Percentiles rank a stretch among this genome's conserved stretches.
Conservation (phyloP, 2,888 invertebrate species). For the Diaphora mendica region DNA sequence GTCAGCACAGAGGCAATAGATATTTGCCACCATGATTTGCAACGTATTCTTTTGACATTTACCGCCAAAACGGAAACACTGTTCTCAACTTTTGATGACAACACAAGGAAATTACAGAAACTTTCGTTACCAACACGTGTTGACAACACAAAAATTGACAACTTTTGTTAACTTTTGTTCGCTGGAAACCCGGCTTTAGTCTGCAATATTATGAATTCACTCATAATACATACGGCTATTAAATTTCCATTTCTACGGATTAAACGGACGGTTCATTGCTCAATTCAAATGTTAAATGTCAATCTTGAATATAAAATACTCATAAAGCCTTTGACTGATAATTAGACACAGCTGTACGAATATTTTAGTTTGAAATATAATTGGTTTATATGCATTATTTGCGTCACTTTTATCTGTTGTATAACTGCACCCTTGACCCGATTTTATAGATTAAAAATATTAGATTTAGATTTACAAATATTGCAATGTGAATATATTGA, state of each 20-base stretch:
- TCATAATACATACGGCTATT: constrained; percentile 28
- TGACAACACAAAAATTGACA: no score
- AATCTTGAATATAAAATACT: constrained; percentile 54
- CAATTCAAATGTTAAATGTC: constrained; percentile 59
- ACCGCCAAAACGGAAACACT: no score
- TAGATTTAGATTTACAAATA: background rate
- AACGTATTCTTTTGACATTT: no score
- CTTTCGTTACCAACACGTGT: no score
- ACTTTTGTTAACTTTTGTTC: no score
- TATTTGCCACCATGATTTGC: no score
- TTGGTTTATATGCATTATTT: constrained; percentile 27
- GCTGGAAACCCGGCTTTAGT: no score
- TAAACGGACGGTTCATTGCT: constrained; percentile 42
- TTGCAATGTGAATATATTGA: background rate
- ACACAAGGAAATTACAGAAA: no score
- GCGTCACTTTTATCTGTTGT: constrained; percentile 1
- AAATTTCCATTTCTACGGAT: constrained; percentile 34
- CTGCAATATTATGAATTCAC: background rate
- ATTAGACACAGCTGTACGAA: constrained; percentile 50
- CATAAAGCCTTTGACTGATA: constrained; percentile 51
- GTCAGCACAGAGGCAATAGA: no score
- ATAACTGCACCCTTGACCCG: background rate
- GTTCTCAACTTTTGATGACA: no score
- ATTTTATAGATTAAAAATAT: background rate
- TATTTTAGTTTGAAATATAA: constrained; percentile 42